phyloP scores from a whole-genome alignment of 2,888 invertebrate species.

The Steinernema hermaphroditum region DNA sequence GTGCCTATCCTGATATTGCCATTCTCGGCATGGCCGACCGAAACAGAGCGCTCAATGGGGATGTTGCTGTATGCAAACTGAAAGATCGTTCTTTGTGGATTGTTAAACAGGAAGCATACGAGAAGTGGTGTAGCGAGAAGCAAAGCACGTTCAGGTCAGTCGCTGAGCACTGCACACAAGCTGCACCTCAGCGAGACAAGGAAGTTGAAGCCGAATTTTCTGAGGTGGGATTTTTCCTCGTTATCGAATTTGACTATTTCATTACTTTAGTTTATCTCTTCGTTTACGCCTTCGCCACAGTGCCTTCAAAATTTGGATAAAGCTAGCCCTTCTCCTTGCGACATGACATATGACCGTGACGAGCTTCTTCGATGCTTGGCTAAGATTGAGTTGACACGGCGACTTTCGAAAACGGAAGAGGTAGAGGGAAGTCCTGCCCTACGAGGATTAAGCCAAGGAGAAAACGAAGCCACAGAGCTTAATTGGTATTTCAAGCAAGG shows the following conservation, averaged over 20 bases:
- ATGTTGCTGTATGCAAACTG: conserved; percentile 74
- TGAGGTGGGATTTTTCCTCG: not conserved
- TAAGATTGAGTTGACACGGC: not conserved
- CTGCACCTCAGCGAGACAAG: not conserved
- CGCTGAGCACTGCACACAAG: too few relatives aligned
- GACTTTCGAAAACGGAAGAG: not conserved
- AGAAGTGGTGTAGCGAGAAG: conserved; percentile 34
- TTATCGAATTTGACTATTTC: not conserved
- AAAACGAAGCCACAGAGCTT: conserved; percentile 1
- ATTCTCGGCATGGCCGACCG: conserved; percentile 74
- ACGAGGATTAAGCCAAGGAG: not conserved
- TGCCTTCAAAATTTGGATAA: not conserved
- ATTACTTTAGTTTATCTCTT: conserved; percentile 22
- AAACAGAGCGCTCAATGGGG: conserved; percentile 83
- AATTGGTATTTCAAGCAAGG: conserved; percentile 7
- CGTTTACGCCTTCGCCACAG: not conserved
- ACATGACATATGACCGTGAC: not conserved
- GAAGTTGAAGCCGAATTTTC: not conserved
- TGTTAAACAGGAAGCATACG: conserved; percentile 52
- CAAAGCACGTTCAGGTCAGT: not conserved
- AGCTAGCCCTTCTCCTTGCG: not conserved
- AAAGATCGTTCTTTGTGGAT: conserved; percentile 67
- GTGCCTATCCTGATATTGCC: conserved; percentile 73
- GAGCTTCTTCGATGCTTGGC: conserved; percentile 1
- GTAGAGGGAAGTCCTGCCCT: not conserved